Base-by-base conservation (phyloP, 1,140 invertebrate species). In the Dinoponera quadriceps region DNA sequence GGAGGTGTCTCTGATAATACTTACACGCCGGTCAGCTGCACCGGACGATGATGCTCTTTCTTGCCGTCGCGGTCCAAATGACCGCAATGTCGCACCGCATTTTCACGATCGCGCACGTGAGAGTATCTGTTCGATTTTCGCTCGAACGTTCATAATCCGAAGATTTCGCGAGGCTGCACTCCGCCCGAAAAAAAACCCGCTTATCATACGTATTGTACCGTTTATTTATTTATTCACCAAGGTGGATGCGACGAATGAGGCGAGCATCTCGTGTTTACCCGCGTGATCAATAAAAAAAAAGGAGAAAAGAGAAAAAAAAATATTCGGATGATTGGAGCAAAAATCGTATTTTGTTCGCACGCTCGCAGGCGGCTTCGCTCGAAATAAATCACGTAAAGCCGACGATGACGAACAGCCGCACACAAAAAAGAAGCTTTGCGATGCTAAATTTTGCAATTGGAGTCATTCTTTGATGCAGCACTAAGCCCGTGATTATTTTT, bases 1-100 rank as follows among this genome's bases (percentile, higher is more conserved):
- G 65, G 44, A 60, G 27, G 14, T 55, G 38, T 3, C 54, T 22
- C 22, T n/a, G 13, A 51, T 16, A 27, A 29, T 84, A 86, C 73
- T 86, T 48, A 75, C 84, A 51, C 69, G 57, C 7, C 74, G 68
- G 68, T 82, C 78, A 74, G 78, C 78, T 82, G 48, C 27, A 11
- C 65, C 33, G 69, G 69, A 51, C 33, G 78, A 74, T 25, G 27
- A 62, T 29, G 78, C 78, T n/a, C 18, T 78, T 33, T 48, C 7
- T 71, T 22, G 44, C 59, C 29, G 57, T 44, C 33, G 33, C 54
- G 33, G 54, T 14, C 74, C 60, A 55, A 1, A 22, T 57, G 27
- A 4, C 25, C 38, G 65, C 51, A 51, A 38, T 59, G 33, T 18
- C 22, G 51, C n/a, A 48, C 22, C 25, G 75, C 75, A 80, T 80